Evolutionary conservation across 92 coral and sea anemone genomes (phyloP).

Genomic region (Parazoanthus swiftii): DNA sequence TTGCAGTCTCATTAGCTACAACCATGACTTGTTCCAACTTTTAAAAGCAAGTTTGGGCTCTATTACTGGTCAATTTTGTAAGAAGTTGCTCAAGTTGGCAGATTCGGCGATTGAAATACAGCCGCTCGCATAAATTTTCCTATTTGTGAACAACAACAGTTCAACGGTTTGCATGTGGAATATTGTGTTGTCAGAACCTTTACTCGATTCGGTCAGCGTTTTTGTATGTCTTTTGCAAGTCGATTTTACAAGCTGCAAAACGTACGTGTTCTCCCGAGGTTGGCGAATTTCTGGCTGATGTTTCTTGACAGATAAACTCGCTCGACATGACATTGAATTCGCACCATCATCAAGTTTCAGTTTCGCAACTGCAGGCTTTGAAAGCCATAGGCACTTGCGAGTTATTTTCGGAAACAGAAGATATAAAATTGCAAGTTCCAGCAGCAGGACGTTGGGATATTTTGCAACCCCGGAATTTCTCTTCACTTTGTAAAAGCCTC

Average conservation of each 20-base stretch:
- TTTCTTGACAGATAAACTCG: slow-evolving; percentile 30
- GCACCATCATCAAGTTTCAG: slow-evolving; percentile 16
- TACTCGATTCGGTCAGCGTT: background rate
- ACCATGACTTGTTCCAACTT: background rate
- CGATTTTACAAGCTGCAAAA: background rate
- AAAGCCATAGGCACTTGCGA: background rate
- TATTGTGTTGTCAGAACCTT: background rate
- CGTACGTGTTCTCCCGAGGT: background rate
- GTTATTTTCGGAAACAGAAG: background rate
- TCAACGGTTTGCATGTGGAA: background rate
- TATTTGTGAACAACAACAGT: background rate
- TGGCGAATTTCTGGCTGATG: background rate
- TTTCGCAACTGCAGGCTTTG: slow-evolving; percentile 25
- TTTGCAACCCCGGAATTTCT: background rate
- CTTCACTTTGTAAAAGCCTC: background rate
- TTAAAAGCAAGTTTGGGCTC: background rate
- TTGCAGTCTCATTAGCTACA: background rate
- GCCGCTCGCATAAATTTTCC: background rate
- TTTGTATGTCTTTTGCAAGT: background rate
- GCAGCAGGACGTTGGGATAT: background rate
- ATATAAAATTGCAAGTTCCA: slow-evolving; percentile 12
- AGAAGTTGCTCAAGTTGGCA: background rate
- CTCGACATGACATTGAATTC: slow-evolving; percentile 22
- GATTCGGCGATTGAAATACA: background rate
- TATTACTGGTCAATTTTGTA: background rate